These are phyloP conservation scores for Eulemur rufifrons DNA, from an alignment of 2,113 vertebrate species.

Conservation along the genomic window DNA sequence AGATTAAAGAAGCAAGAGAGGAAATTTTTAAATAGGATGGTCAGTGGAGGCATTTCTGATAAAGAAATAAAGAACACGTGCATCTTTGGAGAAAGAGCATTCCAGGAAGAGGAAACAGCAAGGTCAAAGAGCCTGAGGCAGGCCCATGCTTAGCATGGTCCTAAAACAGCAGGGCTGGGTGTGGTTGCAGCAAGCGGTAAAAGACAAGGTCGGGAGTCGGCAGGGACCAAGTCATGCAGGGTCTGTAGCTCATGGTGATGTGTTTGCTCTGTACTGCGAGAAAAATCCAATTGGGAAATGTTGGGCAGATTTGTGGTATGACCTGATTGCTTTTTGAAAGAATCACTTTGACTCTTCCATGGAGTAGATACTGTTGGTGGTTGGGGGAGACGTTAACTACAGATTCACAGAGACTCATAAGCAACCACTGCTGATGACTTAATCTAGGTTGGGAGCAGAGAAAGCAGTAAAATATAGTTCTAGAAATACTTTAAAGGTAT, in stretches of 20 bases:
- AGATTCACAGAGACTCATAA: not conserved
- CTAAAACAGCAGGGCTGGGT: not conserved
- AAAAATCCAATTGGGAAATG: not conserved
- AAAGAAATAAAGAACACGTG: not conserved
- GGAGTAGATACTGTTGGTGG: not conserved
- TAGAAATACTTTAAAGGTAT: not conserved
- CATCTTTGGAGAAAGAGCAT: not conserved
- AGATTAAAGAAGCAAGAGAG: not conserved
- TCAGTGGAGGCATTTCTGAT: not conserved
- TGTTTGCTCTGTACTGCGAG: not conserved
- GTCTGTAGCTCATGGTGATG: not conserved
- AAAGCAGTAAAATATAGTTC: not conserved
- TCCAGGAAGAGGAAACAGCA: not conserved
- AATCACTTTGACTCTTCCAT: not conserved
- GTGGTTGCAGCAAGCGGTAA: not conserved
- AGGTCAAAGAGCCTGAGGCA: not conserved
- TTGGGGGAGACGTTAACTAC: fast-evolving
- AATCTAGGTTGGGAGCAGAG: not conserved
- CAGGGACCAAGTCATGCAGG: not conserved
- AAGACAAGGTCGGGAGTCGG: not conserved
- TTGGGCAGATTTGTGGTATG: not conserved
- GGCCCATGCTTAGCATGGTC: fast-evolving
- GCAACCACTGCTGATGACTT: not conserved
- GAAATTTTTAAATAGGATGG: not conserved
- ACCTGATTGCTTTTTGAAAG: not conserved